Conservation (phyloP, 2,888 invertebrate species). For the Heliothis peltigera region DNA sequence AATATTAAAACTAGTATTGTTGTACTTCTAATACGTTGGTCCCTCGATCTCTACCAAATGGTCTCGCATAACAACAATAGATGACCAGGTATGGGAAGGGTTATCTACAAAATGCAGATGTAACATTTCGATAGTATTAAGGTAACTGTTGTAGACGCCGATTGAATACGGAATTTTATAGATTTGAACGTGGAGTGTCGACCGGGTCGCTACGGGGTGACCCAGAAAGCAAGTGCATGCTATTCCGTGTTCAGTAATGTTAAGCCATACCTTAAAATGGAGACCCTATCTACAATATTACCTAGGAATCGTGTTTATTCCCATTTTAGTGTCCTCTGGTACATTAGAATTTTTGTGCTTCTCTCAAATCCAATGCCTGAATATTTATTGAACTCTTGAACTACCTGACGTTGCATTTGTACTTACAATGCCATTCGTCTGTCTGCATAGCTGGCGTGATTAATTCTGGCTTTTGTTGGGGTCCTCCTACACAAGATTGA, state of each 20-base stretch:
- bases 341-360: too few species aligned
- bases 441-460: slow-evolving; percentile 32
- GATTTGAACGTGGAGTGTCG: slow-evolving; percentile 58
- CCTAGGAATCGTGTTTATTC: too few species aligned
- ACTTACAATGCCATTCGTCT: slow-evolving; percentile 7
- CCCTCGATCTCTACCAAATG: background rate
- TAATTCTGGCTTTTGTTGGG: slow-evolving; percentile 41
- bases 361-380: background rate
- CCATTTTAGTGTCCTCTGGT: too few species aligned
- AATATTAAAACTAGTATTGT: background rate
- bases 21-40: background rate
- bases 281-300: background rate
- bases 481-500: slow-evolving; percentile 30
- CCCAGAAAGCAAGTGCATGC: slow-evolving; percentile 70
- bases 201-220: slow-evolving; percentile 66
- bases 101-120: slow-evolving; percentile 21
- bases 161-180: slow-evolving; percentile 60
- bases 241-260: slow-evolving; percentile 39
- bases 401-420: background rate
- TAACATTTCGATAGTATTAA: slow-evolving; percentile 31
- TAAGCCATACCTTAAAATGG: slow-evolving; percentile 20
- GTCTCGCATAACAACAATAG: background rate
- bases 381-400: slow-evolving; percentile 3
- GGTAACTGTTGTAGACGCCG: slow-evolving; percentile 27
- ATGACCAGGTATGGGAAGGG: background rate